phyloP scores from a whole-genome alignment of 1,140 invertebrate genomes.

The Octopus bimaculoides region DNA sequence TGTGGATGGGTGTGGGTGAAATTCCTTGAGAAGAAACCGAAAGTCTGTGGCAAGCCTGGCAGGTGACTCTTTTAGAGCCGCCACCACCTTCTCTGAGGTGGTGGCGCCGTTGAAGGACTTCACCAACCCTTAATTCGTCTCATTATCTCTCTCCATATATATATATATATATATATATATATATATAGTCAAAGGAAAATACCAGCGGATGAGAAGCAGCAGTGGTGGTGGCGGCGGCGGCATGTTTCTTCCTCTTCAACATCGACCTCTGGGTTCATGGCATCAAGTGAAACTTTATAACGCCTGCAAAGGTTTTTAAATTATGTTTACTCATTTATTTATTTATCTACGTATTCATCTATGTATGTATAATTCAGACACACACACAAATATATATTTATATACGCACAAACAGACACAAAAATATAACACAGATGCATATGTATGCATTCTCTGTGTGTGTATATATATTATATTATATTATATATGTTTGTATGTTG shows the following conservation, averaged over 20 bases:
- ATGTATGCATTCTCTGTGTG: background rate
- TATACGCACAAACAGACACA: background rate
- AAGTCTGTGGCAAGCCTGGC: too few relatives aligned
- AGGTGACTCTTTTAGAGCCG: too few relatives aligned
- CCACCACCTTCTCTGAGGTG: too few relatives aligned
- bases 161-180: too few relatives aligned
- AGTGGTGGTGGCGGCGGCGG: background rate
- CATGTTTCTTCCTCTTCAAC: background rate
- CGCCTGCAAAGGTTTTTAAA: background rate
- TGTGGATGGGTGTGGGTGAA: too few relatives aligned
- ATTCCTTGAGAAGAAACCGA: too few relatives aligned
- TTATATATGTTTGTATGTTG: background rate
- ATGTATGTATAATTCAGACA: background rate
- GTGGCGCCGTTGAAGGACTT: too few relatives aligned
- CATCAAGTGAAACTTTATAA: slow-evolving; percentile 1
- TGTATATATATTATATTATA: background rate
- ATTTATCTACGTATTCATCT: too few relatives aligned
- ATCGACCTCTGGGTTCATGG: background rate
- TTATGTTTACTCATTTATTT: background rate
- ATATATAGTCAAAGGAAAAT: background rate
- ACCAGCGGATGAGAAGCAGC: background rate
- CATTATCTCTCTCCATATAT: too few relatives aligned
- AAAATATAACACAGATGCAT: background rate
- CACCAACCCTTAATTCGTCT: too few relatives aligned
- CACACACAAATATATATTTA: background rate